phyloP scores from a whole-genome alignment of 1,140 invertebrate species.

The Drosophila trapezifrons region DNA sequence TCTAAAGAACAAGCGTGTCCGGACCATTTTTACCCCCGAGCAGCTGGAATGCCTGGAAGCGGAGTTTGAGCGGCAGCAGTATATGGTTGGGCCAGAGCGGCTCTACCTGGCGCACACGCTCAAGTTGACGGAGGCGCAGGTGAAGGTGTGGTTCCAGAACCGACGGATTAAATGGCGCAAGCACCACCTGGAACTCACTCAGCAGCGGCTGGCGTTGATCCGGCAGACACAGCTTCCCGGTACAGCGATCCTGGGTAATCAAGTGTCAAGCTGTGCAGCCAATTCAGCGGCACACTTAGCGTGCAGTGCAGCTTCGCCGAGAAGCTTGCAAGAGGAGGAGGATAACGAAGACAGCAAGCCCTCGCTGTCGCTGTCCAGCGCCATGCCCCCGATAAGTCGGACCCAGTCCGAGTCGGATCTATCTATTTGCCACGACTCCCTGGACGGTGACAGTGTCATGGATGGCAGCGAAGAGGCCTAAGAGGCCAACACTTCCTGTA shows the following conservation, averaged over 20 bases:
- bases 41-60: conserved; percentile 95
- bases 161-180: conserved; percentile 98
- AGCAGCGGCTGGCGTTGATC: conserved; percentile 92
- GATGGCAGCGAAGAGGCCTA: conserved; percentile 78
- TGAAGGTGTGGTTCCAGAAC: conserved; percentile 99
- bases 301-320: conserved; percentile 51
- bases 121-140: conserved; percentile 95
- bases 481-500: conserved; percentile 46
- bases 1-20: conserved; percentile 89
- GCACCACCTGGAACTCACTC: conserved; percentile 95
- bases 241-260: conserved; percentile 25
- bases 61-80: conserved; percentile 96
- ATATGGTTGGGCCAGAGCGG: conserved; percentile 96
- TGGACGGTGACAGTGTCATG: conserved; percentile 74
- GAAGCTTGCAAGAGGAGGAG: conserved; percentile 67
- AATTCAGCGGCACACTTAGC: conserved; percentile 27
- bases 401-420: conserved; percentile 77
- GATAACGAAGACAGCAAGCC: conserved; percentile 79
- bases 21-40: conserved; percentile 97
- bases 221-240: conserved; percentile 86
- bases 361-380: conserved; percentile 50
- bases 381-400: conserved; percentile 55
- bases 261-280: conserved; percentile 6
- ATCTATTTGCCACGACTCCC: conserved; percentile 81
- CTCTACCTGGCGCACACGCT: conserved; percentile 94